Percentiles rank a stretch among this genome's conserved stretches.
Evolutionary conservation across 2,113 vertebrate species (phyloP).

Genomic region (Stegastes partitus): DNA sequence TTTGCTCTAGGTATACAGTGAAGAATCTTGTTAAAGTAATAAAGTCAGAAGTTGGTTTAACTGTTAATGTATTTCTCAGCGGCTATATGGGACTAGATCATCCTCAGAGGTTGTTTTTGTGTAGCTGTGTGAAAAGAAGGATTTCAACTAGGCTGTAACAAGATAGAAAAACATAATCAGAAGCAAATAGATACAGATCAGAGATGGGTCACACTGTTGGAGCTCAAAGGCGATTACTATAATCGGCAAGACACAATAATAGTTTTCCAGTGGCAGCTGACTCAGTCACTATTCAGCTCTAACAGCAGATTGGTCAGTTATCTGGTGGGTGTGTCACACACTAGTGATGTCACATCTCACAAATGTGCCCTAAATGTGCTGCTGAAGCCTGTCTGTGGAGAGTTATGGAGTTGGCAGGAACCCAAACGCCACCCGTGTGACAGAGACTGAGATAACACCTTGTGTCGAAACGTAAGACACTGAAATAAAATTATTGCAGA

Average conservation of each 20-base stretch:
- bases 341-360: constrained; percentile 59
- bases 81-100: constrained; percentile 76
- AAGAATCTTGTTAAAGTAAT: constrained; percentile 81
- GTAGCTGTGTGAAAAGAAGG: constrained; percentile 69
- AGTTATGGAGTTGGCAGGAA: constrained; percentile 41
- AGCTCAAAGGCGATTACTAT: constrained; percentile 59
- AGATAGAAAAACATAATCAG: constrained; percentile 69
- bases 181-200: constrained; percentile 70
- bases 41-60: constrained; percentile 80
- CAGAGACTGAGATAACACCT: constrained; percentile 39
- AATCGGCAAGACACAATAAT: constrained; percentile 62
- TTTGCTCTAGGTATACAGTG: constrained; percentile 84
- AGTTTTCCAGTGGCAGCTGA: constrained; percentile 62
- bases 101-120: constrained; percentile 70
- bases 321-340: constrained; percentile 54
- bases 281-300: constrained; percentile 67
- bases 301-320: constrained; percentile 61
- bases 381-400: constrained; percentile 57
- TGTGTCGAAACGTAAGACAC: constrained; percentile 62
- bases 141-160: constrained; percentile 62
- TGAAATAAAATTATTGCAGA: constrained; percentile 77
- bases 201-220: constrained; percentile 55
- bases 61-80: constrained; percentile 74
- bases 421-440: constrained; percentile 41
- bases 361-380: constrained; percentile 67